Evolutionary conservation across 1,140 invertebrate species (phyloP), one percentile per base, ranked within the genome.

Genomic region (Drosophila eugracilis): DNA sequence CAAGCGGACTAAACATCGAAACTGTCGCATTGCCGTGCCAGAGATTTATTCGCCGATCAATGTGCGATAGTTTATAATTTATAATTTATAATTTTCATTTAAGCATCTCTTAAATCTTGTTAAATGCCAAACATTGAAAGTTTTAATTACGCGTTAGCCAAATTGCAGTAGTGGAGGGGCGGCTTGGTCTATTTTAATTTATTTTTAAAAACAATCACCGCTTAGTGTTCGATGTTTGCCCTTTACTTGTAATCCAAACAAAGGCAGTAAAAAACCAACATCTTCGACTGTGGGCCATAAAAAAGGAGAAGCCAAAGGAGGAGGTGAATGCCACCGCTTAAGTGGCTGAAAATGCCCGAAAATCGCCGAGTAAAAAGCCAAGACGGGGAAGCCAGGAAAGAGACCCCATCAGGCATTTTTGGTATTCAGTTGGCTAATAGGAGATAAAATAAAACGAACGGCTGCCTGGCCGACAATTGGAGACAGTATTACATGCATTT

Each of bases 291-390:
- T 47, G 24, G 6, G 54, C 26, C 39, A 60, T 37, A 55, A 70
- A 34, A 52, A 39, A 34, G 21, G 22, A 36, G 55, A 28, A 62
- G 36, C 36, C n/a, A 59, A 60, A 54, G 32, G 24, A 36, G 28
- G 81, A 86, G 80, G 77, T 80, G 77, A 86, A 85, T 86, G 80
- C 62, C 81, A 74, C 81, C 70, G 37, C 67, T 70, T 74, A 77
- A 85, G 63, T 85, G 80, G 67, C 77, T 48, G 19, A n/a, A 86
- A 85, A 80, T 86, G 77, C 37, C 73, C 67, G 62, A 69, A 65
- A 34, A 62, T 36, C 39, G 45, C 19, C 21, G 10, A 9, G 30
- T 32, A 63, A 66, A 24, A 67, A 36, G n/a, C n/a, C n/a, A n/a
- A n/a, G n/a, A n/a, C n/a, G n/a, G n/a, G n/a, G n/a, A 26, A 36